phyloP scores from a whole-genome alignment of 2,797 vertebrate genomes.

The Pygocentrus nattereri region DNA sequence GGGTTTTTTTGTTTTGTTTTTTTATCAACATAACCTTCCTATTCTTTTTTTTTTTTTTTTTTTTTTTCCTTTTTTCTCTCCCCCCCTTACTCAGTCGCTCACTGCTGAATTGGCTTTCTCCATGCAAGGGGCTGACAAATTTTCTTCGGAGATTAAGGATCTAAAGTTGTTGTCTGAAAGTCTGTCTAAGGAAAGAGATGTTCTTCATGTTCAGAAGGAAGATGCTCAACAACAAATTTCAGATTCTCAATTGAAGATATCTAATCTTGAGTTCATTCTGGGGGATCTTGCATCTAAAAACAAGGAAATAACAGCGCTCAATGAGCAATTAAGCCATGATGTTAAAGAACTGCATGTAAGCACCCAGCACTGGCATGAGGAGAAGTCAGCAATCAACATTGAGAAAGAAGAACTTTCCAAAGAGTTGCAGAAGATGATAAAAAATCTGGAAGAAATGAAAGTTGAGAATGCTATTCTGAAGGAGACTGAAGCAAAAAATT shows the following conservation, averaged over 20 bases:
- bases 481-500: constrained; percentile 64
- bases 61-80: constrained; percentile 79
- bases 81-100: constrained; percentile 88
- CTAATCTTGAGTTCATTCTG: constrained; percentile 74
- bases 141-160: constrained; percentile 89
- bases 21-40: constrained; percentile 79
- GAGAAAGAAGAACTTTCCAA: constrained; percentile 74
- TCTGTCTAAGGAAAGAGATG: constrained; percentile 79
- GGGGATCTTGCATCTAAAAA: constrained; percentile 76
- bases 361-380: constrained; percentile 70
- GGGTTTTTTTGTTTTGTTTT: constrained; percentile 73
- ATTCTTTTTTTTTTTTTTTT: constrained; percentile 67
- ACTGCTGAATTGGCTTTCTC: constrained; percentile 91
- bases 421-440: constrained; percentile 74
- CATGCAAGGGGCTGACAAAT: constrained; percentile 89
- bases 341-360: constrained; percentile 77
- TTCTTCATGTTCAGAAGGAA: constrained; percentile 82
- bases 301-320: constrained; percentile 77
- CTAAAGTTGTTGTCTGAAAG: constrained; percentile 86
- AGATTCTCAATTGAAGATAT: constrained; percentile 78
- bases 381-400: constrained; percentile 66
- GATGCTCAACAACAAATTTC: constrained; percentile 79
- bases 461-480: constrained; percentile 76
- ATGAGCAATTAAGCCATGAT: constrained; percentile 72
- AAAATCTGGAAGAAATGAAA: constrained; percentile 72